Conservation (phyloP, 2,888 invertebrate genomes). For the Anaspis maculata region DNA sequence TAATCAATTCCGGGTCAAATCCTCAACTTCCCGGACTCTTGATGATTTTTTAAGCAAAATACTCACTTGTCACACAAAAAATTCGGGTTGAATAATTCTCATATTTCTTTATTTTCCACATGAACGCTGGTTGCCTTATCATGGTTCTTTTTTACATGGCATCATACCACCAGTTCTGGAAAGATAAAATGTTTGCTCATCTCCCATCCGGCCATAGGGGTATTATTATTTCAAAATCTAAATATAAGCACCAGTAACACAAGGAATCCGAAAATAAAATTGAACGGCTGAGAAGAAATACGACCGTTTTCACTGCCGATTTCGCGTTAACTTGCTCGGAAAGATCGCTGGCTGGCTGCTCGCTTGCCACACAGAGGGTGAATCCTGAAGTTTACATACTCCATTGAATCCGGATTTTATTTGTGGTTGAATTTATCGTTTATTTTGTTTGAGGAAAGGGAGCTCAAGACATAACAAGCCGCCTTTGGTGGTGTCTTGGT, state of each 20-base stretch:
- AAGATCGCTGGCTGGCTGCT: constrained; percentile 18
- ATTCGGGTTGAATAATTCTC: too few relatives aligned
- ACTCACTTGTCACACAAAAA: too few relatives aligned
- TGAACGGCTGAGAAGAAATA: constrained; percentile 14
- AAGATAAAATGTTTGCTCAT: too few relatives aligned
- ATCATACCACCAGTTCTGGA: background rate
- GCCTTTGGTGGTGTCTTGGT: too few relatives aligned
- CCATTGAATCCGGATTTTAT: constrained; percentile 15
- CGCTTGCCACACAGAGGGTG: constrained; percentile 14
- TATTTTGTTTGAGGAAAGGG: constrained; percentile 11
- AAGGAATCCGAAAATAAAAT: constrained; percentile 12
- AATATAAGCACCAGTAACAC: constrained; percentile 13
- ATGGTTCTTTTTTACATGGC: too few relatives aligned
- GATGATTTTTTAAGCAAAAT: too few relatives aligned
- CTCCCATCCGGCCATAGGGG: too few relatives aligned
- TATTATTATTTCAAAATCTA: constrained; percentile 13
- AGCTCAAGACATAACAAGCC: constrained; percentile 9
- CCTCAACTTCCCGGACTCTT: too few relatives aligned
- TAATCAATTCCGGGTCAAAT: too few relatives aligned
- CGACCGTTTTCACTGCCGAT: constrained; percentile 20
- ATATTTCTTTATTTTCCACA: too few relatives aligned
- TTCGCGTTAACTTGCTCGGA: constrained; percentile 21
- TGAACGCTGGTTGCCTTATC: too few relatives aligned
- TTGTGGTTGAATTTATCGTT: constrained; percentile 14
- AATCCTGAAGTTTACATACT: constrained; percentile 22